Evolutionary conservation across 1,140 invertebrate species (phyloP).

Genomic region (Lamellibrachia luymesi): DNA sequence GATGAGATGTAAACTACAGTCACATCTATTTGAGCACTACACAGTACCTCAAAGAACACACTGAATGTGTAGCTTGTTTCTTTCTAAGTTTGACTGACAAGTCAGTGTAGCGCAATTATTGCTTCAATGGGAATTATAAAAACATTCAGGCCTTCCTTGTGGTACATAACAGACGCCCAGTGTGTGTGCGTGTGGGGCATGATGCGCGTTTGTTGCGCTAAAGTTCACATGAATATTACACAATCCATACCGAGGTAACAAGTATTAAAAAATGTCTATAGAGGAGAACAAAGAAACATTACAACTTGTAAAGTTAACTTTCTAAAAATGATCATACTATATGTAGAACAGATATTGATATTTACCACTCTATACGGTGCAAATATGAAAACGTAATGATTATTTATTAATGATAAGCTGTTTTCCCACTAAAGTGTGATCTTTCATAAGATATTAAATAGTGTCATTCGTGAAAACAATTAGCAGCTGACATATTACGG

Average conservation of each 20-base stretch:
- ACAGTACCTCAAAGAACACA: background rate
- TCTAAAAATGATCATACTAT: background rate
- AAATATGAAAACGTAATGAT: background rate
- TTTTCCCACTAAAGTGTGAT: no score
- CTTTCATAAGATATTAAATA: no score
- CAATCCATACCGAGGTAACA: background rate
- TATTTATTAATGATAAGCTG: no score
- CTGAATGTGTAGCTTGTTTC: background rate
- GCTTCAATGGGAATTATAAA: background rate
- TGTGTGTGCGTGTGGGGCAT: background rate
- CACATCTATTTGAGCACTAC: background rate
- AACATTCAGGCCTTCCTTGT: background rate
- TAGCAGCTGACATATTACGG: no score
- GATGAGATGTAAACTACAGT: background rate
- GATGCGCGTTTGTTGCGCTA: background rate
- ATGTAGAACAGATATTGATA: background rate
- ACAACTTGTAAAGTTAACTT: background rate
- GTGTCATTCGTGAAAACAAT: no score
- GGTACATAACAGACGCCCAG: background rate
- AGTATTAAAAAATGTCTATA: background rate
- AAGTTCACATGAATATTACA: background rate
- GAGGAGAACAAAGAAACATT: background rate
- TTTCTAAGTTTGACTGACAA: background rate
- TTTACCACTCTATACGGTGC: background rate
- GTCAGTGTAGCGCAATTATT: background rate